Base-by-base conservation (phyloP, 1,140 invertebrate genomes). In the Aphelinus certus region DNA sequence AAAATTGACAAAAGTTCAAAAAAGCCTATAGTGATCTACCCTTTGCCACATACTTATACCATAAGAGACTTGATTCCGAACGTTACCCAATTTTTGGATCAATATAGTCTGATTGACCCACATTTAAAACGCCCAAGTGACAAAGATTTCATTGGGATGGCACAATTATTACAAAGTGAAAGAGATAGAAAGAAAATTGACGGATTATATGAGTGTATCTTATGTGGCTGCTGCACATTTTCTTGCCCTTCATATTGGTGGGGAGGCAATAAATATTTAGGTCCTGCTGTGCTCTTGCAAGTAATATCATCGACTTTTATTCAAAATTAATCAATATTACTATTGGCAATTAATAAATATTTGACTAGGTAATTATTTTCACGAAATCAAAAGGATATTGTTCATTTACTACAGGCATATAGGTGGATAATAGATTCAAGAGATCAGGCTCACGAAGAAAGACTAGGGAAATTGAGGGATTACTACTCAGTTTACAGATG, bases 1-100 rank as follows among this genome's bases (percentile, higher is more conserved):
- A 82, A 87, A 83, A 78, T 76, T 78, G 58, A 80, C 47, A 48
- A 73, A 3, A 57, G 85, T 75, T 68, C 79, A n/a, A 53, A 77
- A 43, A 94, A 94, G 82, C 84, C 90, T 1, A 86, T 91, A 7
- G 94, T 94, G 62, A 92, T 98, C 60, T 95, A 96, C 83, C 96
- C 96, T 7, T 86, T 98, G 55, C 96, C 96, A 6, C 96, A 98
- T 81, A 94, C 96, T 92, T 97, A 96, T 83, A 94, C 97, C 1
- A 91, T 97, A 26, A 95, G 96, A 85, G 96, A 98, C 88, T 86
- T 98, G 56, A 93, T 97, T 10, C 94, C 95, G 49, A 95, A 97
- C 83, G 93, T 97, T 94, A 94, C 88, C 51, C 92, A 95, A 79
- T 98, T 97, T 86, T 95, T 96, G 81, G 88, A 92, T 51, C 95